phyloP scores from a whole-genome alignment of 2,113 vertebrate species.

The Apodemus speciosus region DNA sequence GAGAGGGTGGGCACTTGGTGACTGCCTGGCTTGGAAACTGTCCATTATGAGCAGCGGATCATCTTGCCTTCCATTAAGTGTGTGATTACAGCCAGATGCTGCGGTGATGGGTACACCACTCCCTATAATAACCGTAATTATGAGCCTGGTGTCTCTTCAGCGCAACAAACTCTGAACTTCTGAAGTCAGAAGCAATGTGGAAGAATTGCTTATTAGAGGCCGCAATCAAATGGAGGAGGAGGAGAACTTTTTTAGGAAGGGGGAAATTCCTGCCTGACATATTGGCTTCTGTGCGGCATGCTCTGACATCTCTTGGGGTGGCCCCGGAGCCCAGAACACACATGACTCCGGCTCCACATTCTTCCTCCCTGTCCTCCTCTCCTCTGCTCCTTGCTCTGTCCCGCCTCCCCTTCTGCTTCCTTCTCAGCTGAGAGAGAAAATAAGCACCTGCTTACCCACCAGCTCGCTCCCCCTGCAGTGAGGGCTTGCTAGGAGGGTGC shows the following conservation, averaged over 20 bases:
- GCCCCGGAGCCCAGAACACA: not conserved
- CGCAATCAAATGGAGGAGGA: slow-evolving; percentile 71
- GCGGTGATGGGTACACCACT: slow-evolving; percentile 69
- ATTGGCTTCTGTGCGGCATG: slow-evolving; percentile 67
- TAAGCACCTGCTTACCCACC: slow-evolving; percentile 50
- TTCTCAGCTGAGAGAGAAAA: slow-evolving; percentile 44
- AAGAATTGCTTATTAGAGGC: slow-evolving; percentile 74
- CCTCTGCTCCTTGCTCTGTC: not conserved
- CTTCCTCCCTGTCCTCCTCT: not conserved
- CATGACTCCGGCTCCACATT: not conserved
- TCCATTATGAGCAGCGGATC: slow-evolving; percentile 75
- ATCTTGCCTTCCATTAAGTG: slow-evolving; percentile 80
- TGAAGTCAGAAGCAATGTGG: slow-evolving; percentile 80
- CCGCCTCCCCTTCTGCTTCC: not conserved
- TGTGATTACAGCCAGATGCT: slow-evolving; percentile 81
- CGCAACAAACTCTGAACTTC: slow-evolving; percentile 74
- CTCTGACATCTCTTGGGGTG: slow-evolving; percentile 75
- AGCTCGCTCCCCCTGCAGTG: not conserved
- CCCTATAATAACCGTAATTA: slow-evolving; percentile 79
- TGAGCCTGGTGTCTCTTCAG: slow-evolving; percentile 72
- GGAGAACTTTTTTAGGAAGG: slow-evolving; percentile 68
- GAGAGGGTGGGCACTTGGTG: slow-evolving; percentile 74
- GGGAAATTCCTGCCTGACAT: slow-evolving; percentile 61
- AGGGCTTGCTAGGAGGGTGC: not conserved
- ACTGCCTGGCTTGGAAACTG: slow-evolving; percentile 72